Conservation (phyloP, 1,140 invertebrate genomes). For the Venustaconcha ellipsiformis region DNA sequence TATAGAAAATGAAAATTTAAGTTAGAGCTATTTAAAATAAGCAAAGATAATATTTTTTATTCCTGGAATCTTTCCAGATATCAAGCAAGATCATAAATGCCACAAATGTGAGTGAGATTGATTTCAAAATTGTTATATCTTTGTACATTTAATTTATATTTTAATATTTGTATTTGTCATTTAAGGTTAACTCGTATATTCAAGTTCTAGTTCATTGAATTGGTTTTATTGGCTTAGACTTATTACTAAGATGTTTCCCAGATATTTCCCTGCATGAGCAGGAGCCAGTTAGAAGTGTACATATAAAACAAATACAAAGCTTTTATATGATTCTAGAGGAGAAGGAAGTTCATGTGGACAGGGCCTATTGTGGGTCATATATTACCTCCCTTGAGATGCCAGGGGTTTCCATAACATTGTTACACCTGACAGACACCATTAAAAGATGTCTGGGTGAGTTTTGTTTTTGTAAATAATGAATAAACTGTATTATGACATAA, state of each 20-base stretch:
- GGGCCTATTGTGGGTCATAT: constrained; percentile 79
- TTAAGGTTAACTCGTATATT: too few relatives aligned
- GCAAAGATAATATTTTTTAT: too few relatives aligned
- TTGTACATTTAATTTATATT: too few relatives aligned
- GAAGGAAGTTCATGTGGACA: constrained; percentile 72
- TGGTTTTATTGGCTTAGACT: neutral
- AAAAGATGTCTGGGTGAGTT: constrained; percentile 69
- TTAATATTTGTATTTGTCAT: too few relatives aligned
- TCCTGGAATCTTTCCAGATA: too few relatives aligned
- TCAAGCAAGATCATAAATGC: too few relatives aligned
- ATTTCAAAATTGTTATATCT: too few relatives aligned
- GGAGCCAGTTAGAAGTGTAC: neutral
- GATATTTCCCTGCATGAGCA: neutral
- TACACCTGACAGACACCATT: constrained; percentile 71
- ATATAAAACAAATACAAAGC: neutral
- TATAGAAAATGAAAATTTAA: too few relatives aligned
- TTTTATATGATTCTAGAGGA: constrained; percentile 63
- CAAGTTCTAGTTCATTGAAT: neutral
- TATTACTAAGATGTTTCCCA: neutral
- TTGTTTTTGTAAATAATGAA: neutral
- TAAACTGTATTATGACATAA: neutral
- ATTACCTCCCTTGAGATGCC: constrained; percentile 87
- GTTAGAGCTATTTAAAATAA: too few relatives aligned
- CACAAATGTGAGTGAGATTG: too few relatives aligned
- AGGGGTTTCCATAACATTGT: constrained; percentile 81